Evolutionary conservation across 2,888 invertebrate species (phyloP).

Genomic region (Rutpela maculata): DNA sequence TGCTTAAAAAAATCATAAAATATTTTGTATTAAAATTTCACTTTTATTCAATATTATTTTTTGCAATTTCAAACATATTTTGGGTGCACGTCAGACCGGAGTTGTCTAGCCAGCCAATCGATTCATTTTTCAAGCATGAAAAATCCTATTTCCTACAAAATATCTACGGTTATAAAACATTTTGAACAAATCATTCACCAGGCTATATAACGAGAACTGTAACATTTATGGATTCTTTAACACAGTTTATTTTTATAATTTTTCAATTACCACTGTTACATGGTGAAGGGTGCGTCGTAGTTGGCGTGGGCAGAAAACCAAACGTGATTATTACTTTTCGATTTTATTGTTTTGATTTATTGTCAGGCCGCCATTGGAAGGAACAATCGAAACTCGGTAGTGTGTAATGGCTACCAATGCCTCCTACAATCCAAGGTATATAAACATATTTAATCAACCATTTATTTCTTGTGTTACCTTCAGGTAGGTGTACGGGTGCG

Average conservation of each 20-base stretch:
- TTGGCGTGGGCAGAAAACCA: slow-evolving; percentile 12
- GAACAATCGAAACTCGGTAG: slow-evolving; percentile 46
- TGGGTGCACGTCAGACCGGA: too few species aligned
- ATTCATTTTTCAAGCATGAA: too few species aligned
- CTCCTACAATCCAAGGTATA: slow-evolving; percentile 35
- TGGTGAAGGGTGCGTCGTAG: slow-evolving; percentile 13
- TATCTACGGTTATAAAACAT: too few species aligned
- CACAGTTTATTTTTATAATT: neutral
- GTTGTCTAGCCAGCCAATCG: too few species aligned
- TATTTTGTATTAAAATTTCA: too few species aligned
- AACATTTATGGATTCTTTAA: neutral
- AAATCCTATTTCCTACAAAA: too few species aligned
- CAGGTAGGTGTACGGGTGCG: slow-evolving; percentile 44
- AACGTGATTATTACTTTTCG: slow-evolving; percentile 31
- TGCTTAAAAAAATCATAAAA: too few species aligned
- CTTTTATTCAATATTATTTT: too few species aligned
- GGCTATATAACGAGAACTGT: neutral
- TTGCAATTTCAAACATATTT: too few species aligned
- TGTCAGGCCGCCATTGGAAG: slow-evolving; percentile 45
- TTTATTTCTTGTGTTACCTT: slow-evolving; percentile 20
- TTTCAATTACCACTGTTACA: neutral
- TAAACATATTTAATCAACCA: slow-evolving; percentile 40
- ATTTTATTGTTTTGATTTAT: slow-evolving; percentile 52
- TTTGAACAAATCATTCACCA: too few species aligned
- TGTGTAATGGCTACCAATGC: slow-evolving; percentile 42